These are phyloP conservation scores for Sepiola atlantica DNA, from an alignment of 2,888 invertebrate species.

Conservation along the genomic window DNA sequence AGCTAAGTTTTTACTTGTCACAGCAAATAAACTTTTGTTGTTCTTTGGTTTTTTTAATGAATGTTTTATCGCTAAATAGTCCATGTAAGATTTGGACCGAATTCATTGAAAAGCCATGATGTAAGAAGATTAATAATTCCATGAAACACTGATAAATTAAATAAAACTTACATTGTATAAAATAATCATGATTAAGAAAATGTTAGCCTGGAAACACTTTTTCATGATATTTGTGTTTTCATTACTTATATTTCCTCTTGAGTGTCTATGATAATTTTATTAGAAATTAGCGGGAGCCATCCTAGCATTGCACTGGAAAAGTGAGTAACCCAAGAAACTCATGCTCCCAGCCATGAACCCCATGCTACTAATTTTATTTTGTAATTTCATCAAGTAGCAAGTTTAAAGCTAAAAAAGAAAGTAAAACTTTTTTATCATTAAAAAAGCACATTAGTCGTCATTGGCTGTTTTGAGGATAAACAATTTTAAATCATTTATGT, in stretches of 20 bases:
- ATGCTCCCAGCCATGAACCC: too few relatives aligned
- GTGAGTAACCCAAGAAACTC: too few relatives aligned
- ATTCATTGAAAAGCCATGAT: background rate
- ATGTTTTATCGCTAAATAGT: background rate
- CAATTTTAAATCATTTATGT: too few relatives aligned
- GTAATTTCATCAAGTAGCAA: too few relatives aligned
- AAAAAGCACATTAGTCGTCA: too few relatives aligned
- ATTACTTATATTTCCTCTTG: background rate
- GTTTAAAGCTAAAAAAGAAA: too few relatives aligned
- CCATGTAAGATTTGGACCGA: background rate
- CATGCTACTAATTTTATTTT: too few relatives aligned
- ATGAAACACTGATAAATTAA: background rate
- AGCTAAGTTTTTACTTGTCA: background rate
- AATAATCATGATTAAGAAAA: background rate
- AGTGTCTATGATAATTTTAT: slow-evolving; percentile 5
- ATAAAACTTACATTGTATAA: background rate
- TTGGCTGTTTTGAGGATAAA: too few relatives aligned
- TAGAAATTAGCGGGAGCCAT: background rate
- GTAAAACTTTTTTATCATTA: too few relatives aligned
- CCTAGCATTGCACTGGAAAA: too few relatives aligned
- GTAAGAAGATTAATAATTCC: too few relatives aligned
- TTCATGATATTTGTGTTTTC: background rate
- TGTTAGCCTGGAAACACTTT: background rate
- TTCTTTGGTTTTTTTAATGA: background rate
- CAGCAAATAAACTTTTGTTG: background rate